Evolutionary conservation across 2,113 vertebrate genomes (phyloP), one percentile per base, ranked within the genome.

Genomic region (Nerophis lumbriciformis): DNA sequence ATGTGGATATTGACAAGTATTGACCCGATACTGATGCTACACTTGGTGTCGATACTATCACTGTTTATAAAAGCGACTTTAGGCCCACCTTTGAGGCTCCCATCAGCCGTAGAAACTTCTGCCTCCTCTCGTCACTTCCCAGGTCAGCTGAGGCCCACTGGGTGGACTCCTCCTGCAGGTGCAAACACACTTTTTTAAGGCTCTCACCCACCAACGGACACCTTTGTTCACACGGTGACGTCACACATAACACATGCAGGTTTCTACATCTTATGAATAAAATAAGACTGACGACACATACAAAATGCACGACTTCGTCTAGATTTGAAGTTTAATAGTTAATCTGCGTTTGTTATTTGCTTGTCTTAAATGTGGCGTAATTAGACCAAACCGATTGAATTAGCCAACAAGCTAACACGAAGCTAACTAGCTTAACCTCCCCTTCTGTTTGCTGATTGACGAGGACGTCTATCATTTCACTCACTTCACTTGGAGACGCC

Each of bases 111-210:
- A 92, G 53, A 76, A 92, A 92, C 84, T 92, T 92, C 70, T 89
- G 90, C 35, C 83, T 91, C 68, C 90, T 88, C 59, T 90, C 90
- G 15, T 81, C 47, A 11, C 86, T 90, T 63, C 96, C 95, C 35
- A 98, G 85, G 63, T 98, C 96, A 42, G 93, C 96, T 47, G 91
- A 69, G 38, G 89, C 89, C 95, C 96, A 98, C 74, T 92, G 93
- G 59, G 91, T 90, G 39, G 91, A 86, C 47, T 90, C 96, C 0
- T 88, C 82, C 85, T 88, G 72, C 10, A 7, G 4, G 38, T 5
- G 9, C 50, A 57, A 52, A 65, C 38, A 63, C 1, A 50, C 21
- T 28, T 28, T 45, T 11, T 11, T 45, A 45, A 45, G 3, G 11
- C 10, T 12, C 42, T 11, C 42, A 4, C 2, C 2, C 42, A 12